These are phyloP conservation scores for Musca domestica DNA, from an alignment of 1,140 invertebrate species.

Conservation along the genomic window DNA sequence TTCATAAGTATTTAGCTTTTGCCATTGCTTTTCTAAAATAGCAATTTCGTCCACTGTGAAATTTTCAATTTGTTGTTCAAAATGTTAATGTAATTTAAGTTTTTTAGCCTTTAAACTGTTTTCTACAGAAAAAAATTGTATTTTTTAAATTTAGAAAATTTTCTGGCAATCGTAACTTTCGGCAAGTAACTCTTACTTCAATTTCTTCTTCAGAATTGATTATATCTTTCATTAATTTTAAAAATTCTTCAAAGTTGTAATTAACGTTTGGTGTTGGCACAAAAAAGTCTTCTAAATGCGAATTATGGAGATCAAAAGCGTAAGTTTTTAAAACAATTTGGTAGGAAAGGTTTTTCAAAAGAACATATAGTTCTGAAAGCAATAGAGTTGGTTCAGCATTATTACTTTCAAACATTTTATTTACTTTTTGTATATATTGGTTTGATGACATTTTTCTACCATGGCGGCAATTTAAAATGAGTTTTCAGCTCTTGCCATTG, in stretches of 20 bases:
- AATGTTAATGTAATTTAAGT: neutral
- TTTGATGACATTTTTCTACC: neutral
- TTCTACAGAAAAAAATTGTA: no score
- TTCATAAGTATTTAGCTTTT: no score
- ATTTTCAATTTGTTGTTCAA: conserved; percentile 3
- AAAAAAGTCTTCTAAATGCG: neutral
- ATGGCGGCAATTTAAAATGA: neutral
- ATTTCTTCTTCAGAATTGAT: no score
- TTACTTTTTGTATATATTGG: conserved; percentile 6
- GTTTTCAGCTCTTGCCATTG: neutral
- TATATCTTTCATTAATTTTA: neutral
- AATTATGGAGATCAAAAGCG: neutral
- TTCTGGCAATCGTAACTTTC: conserved; percentile 5
- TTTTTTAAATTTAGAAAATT: conserved; percentile 1
- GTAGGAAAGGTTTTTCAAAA: neutral
- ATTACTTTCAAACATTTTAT: conserved; percentile 4
- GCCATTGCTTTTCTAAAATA: neutral
- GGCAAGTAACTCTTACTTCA: conserved; percentile 5
- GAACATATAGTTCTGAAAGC: neutral
- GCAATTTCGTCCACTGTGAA: neutral
- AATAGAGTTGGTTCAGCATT: neutral
- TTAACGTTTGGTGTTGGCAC: neutral
- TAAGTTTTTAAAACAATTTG: neutral
- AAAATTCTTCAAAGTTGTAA: neutral
- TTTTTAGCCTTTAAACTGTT: neutral